Base-by-base conservation (phyloP, 2,888 invertebrate species). In the Eupithecia inturbata region DNA sequence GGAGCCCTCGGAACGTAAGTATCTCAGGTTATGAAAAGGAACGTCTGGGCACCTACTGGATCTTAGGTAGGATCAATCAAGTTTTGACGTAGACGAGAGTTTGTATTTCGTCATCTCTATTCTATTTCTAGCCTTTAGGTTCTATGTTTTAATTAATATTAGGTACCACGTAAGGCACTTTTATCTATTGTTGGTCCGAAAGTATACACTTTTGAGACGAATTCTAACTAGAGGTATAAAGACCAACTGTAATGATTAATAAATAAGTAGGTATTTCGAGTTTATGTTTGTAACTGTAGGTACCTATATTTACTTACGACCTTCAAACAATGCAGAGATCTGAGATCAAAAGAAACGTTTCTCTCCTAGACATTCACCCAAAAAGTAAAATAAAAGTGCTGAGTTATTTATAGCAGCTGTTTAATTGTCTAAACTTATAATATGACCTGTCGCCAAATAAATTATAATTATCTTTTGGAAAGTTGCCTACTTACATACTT, bases 391-490 rank as follows among this genome's bases (percentile, higher is more conserved):
- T 36, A 64, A 33, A 33, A 64, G n/a, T 36, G 33, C 36, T 12
- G 33, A 36, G 33, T 9, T 19, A n/a, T n/a, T n/a, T 64, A n/a
- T 33, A 64, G 36, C 63, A 64, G 28, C 22, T n/a, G 31, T 36
- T 19, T 3, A 64, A 39, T n/a, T 16, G 39, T 26, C 69, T 19
- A 57, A 67, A 67, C 70, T 76, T 72, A 76, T 76, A 72, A 77
- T 70, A 63, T 22, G 67, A 71, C 67, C 74, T 71, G 75, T 77
- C 78, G 70, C 75, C 73, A 74, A 71, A 78, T 78, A 75, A 78
- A 67, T 76, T 72, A 77, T 69, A 36, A 36, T 22, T n/a, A 60
- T 67, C 69, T 74, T 71, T 76, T 75, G 67, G 75, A 78, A 78
- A 78, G 79, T 75, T 70, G 74, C 60, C 53, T 57, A 28, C 72